These are phyloP conservation scores for Drosophila arawakana DNA, from an alignment of 1,140 invertebrate species.

Conservation along the genomic window DNA sequence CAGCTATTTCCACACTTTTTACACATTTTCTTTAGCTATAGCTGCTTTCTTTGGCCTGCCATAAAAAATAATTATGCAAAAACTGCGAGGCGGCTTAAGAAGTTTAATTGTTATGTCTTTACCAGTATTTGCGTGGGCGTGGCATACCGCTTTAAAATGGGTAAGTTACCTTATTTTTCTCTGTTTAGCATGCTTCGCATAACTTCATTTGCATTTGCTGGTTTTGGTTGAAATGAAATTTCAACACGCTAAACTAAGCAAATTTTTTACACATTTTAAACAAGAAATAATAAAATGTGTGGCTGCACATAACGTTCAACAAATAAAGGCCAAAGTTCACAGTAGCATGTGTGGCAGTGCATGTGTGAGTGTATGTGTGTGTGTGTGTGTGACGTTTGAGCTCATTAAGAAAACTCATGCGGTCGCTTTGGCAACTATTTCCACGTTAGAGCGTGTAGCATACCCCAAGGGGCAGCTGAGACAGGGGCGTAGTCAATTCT, in stretches of 20 bases:
- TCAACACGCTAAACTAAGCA: conserved; percentile 43
- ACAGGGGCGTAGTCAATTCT: conserved; percentile 13
- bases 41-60: conserved; percentile 10
- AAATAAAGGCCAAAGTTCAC: conserved; percentile 55
- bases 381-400: conserved; percentile 60
- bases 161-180: conserved; percentile 13
- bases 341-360: conserved; percentile 13
- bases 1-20: conserved; percentile 30
- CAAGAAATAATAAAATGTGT: conserved; percentile 37
- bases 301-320: conserved; percentile 39
- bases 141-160: conserved; percentile 34
- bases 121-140: conserved; percentile 30
- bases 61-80: conserved; percentile 75
- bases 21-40: conserved; percentile 22
- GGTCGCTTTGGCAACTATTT: conserved; percentile 74
- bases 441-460: conserved; percentile 29
- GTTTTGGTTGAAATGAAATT: conserved; percentile 30
- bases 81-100: conserved; percentile 73
- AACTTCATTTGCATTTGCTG: conserved; percentile 43
- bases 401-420: conserved; percentile 73
- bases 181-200: conserved; percentile 24
- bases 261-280: conserved; percentile 62
- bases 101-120: conserved; percentile 70
- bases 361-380: conserved; percentile 7
- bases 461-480: not conserved